These are phyloP conservation scores for Equus quagga DNA, from an alignment of 2,113 vertebrate species.

Conservation along the genomic window DNA sequence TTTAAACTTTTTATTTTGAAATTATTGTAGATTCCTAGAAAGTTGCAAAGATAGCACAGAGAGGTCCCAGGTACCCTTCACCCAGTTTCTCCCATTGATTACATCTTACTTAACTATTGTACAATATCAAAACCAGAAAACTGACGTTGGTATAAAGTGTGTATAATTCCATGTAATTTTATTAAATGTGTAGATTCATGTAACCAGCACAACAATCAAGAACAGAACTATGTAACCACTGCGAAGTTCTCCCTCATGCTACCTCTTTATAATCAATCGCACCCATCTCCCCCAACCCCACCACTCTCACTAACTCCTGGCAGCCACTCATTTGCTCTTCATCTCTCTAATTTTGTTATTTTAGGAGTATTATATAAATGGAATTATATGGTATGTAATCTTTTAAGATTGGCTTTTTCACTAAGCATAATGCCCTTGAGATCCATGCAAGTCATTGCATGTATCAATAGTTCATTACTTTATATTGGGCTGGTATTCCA, in stretches of 20 bases:
- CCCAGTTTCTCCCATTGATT: not conserved
- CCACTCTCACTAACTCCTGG: not conserved
- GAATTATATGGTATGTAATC: not conserved
- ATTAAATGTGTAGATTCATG: not conserved
- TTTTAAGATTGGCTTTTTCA: not conserved
- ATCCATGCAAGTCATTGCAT: not conserved
- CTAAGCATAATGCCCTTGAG: not conserved
- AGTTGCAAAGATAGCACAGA: not conserved
- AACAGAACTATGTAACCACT: not conserved
- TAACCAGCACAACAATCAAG: not conserved
- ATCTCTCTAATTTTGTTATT: not conserved
- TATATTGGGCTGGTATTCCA: not conserved
- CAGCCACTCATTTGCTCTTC: not conserved
- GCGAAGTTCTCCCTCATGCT: not conserved
- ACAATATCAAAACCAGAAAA: not conserved
- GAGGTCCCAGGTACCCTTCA: not conserved
- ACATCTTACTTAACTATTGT: not conserved
- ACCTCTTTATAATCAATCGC: not conserved
- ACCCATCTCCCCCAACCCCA: too few species aligned
- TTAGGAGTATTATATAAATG: not conserved
- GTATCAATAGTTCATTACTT: not conserved
- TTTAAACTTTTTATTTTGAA: conserved; percentile 26
- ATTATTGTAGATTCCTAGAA: not conserved
- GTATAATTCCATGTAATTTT: not conserved
- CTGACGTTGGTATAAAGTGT: not conserved